Conservation (phyloP, 1,140 invertebrate genomes). For the Caenorhabditis briggsae region DNA sequence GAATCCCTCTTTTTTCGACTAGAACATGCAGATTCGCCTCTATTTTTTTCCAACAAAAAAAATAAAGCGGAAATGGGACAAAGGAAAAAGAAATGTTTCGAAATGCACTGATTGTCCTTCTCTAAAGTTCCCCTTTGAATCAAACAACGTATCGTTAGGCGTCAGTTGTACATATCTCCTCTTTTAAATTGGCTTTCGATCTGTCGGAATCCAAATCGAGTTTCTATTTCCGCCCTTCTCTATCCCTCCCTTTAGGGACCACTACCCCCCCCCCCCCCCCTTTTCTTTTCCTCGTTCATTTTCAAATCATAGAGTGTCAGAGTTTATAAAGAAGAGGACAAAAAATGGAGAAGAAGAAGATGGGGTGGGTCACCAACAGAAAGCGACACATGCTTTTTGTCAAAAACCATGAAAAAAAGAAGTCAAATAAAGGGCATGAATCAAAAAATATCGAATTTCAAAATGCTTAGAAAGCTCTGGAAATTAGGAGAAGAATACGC, state of each 20-base stretch:
- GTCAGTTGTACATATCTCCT: slow-evolving; percentile 32
- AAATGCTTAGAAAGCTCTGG: background rate
- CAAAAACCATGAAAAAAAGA: slow-evolving; percentile 28
- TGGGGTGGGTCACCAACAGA: background rate
- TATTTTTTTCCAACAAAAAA: background rate
- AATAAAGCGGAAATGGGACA: background rate
- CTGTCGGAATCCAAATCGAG: slow-evolving; percentile 40
- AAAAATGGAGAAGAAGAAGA: background rate
- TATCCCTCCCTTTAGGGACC: slow-evolving; percentile 40
- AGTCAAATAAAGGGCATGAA: slow-evolving; percentile 54
- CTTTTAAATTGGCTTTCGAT: slow-evolving; percentile 51
- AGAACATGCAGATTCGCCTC: background rate
- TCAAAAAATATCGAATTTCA: slow-evolving; percentile 48
- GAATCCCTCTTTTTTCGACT: background rate
- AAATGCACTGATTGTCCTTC: slow-evolving; percentile 27
- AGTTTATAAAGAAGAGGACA: slow-evolving; percentile 15
- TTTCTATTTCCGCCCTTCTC: background rate
- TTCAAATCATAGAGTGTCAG: slow-evolving; percentile 52
- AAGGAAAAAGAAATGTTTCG: background rate
- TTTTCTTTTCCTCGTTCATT: background rate
- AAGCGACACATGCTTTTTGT: slow-evolving; percentile 41
- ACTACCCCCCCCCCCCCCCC: background rate
- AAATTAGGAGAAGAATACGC: background rate
- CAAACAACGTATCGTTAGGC: slow-evolving; percentile 40
- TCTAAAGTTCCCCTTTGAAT: slow-evolving; percentile 12